Conservation (phyloP, 2,797 vertebrate genomes). For the Hemitrygon akajei region DNA sequence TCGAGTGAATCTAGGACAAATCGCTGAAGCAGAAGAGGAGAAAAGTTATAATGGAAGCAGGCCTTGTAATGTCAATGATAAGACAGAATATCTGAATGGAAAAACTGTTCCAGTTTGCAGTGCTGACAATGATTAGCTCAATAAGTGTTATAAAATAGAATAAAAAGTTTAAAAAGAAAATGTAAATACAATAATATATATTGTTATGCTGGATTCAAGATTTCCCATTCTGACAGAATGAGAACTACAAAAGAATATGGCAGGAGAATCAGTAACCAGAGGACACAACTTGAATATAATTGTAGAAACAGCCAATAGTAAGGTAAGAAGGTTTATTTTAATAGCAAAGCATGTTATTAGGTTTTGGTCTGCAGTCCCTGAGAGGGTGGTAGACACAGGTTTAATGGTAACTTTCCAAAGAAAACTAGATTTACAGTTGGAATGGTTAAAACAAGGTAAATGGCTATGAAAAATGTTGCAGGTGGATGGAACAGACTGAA, state of each 20-base stretch:
- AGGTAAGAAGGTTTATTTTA: neutral
- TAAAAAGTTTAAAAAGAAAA: neutral
- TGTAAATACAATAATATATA: neutral
- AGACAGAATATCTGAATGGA: neutral
- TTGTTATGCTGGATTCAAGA: neutral
- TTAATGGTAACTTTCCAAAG: too few species aligned
- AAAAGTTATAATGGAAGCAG: neutral
- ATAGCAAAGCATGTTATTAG: too few species aligned
- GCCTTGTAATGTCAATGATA: neutral
- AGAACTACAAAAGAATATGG: neutral
- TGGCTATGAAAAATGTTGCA: too few species aligned
- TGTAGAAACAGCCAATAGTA: neutral
- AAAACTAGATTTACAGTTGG: too few species aligned
- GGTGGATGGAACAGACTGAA: too few species aligned
- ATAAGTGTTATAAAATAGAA: neutral
- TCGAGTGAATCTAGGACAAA: neutral
- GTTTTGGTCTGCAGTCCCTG: too few species aligned
- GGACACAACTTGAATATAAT: neutral
- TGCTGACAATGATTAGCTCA: neutral
- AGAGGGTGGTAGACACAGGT: too few species aligned
- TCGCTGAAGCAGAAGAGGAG: neutral
- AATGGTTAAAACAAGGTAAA: too few species aligned
- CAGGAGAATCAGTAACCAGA: neutral
- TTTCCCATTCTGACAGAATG: neutral
- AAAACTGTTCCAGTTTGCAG: neutral